A percentile compares a stretch with the other conserved stretches of the same genome.
Evolutionary conservation across 2,888 invertebrate species (phyloP).

Genomic region (Xestobium rufovillosum): DNA sequence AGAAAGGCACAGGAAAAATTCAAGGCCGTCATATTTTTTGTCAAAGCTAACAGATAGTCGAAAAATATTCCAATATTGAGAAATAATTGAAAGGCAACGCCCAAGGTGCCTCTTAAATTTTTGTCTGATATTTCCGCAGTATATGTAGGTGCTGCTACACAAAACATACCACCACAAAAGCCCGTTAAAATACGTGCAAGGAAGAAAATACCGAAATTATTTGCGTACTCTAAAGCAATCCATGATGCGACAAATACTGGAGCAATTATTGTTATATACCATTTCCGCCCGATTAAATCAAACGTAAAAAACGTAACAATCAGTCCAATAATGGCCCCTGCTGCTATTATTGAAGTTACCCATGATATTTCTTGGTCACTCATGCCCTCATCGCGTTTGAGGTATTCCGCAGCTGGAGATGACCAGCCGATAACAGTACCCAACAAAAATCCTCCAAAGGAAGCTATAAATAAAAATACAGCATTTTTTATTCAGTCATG

Average conservation of each 20-base stretch:
- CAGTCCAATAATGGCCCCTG: slow-evolving; percentile 33
- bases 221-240: slow-evolving; percentile 24
- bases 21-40: slow-evolving; percentile 56
- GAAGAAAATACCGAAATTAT: slow-evolving; percentile 18
- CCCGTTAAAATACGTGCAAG: slow-evolving; percentile 39
- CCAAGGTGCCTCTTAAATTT: slow-evolving; percentile 69
- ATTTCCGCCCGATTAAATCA: slow-evolving; percentile 27
- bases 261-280: slow-evolving; percentile 26
- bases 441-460: slow-evolving; percentile 69
- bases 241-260: slow-evolving; percentile 29
- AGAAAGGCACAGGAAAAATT: slow-evolving; percentile 57
- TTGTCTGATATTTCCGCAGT: slow-evolving; percentile 77
- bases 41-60: slow-evolving; percentile 61
- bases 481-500: too few relatives aligned
- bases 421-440: slow-evolving; percentile 75
- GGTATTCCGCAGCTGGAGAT: slow-evolving; percentile 43
- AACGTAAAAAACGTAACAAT: slow-evolving; percentile 29
- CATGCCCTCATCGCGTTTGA: not conserved
- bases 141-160: slow-evolving; percentile 75
- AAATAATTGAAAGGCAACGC: slow-evolving; percentile 71
- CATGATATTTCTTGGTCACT: not conserved
- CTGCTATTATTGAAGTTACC: not conserved
- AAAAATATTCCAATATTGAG: slow-evolving; percentile 70
- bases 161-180: slow-evolving; percentile 55
- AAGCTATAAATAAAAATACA: too few relatives aligned